Evolutionary conservation across 2,888 invertebrate species (phyloP).

Genomic region (Pachydiplax longipennis): DNA sequence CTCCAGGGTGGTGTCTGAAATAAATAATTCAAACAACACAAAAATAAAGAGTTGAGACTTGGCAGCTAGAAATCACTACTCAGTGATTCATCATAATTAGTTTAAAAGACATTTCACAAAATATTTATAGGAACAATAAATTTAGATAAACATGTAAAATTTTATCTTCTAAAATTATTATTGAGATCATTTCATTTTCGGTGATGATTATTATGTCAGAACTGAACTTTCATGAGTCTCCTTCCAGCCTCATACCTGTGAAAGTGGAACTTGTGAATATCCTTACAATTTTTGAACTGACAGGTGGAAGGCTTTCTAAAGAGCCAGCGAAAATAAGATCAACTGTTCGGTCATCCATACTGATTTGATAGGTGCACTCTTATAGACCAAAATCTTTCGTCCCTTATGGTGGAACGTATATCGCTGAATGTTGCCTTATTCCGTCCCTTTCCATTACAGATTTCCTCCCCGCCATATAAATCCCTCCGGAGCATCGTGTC

Average conservation of each 20-base stretch:
- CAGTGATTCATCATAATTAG: not conserved
- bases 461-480: not conserved
- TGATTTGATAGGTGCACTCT: not conserved
- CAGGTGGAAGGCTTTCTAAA: constrained; percentile 86
- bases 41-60: not conserved
- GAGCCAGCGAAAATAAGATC: constrained; percentile 91
- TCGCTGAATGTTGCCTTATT: not conserved
- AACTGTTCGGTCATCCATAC: constrained; percentile 89
- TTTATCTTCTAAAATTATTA: not conserved
- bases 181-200: not conserved
- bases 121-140: not conserved
- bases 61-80: not conserved
- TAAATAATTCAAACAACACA: not conserved
- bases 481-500: not conserved
- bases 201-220: not conserved
- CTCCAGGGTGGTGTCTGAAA: constrained; percentile 94
- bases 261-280: constrained; percentile 99
- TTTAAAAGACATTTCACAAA: not conserved
- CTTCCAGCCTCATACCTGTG: constrained; percentile 73
- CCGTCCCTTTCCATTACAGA: not conserved
- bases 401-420: not conserved
- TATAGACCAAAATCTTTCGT: not conserved
- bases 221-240: not conserved
- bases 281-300: constrained; percentile 96
- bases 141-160: not conserved